These are phyloP conservation scores for Meiosimyza platycephala DNA, from an alignment of 2,888 invertebrate genomes.

Conservation along the genomic window DNA sequence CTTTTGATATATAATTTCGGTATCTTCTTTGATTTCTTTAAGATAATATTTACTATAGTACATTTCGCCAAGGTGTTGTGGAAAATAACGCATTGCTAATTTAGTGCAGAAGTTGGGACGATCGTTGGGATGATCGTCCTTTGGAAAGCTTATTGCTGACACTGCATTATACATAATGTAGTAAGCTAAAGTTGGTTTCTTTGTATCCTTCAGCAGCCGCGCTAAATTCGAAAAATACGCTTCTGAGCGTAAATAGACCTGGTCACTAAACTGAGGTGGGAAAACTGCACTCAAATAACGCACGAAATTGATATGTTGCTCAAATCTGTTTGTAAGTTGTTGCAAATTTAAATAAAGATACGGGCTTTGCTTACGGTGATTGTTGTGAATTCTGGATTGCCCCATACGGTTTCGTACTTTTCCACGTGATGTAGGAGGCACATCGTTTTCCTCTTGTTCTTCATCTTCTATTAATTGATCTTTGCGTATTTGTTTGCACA, in stretches of 20 bases:
- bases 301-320: slow-evolving; percentile 55
- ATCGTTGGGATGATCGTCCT: slow-evolving; percentile 36
- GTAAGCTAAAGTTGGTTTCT: slow-evolving; percentile 53
- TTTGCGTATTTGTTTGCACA: slow-evolving; percentile 55
- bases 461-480: slow-evolving; percentile 41
- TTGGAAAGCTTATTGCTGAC: slow-evolving; percentile 47
- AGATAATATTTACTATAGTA: slow-evolving; percentile 51
- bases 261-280: slow-evolving; percentile 45
- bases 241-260: slow-evolving; percentile 54
- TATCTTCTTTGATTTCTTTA: slow-evolving; percentile 48
- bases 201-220: slow-evolving; percentile 45
- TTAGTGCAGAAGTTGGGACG: slow-evolving; percentile 52
- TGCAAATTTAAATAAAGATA: slow-evolving; percentile 46
- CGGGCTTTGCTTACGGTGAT: slow-evolving; percentile 22
- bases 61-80: slow-evolving; percentile 58
- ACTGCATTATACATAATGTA: slow-evolving; percentile 60
- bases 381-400: slow-evolving; percentile 49
- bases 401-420: slow-evolving; percentile 35
- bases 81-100: slow-evolving; percentile 54
- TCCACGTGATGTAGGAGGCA: neutral
- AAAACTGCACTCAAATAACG: slow-evolving; percentile 55
- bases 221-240: slow-evolving; percentile 55
- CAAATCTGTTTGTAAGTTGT: slow-evolving; percentile 48
- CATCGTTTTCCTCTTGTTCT: slow-evolving; percentile 13
- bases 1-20: slow-evolving; percentile 50